A percentile compares a stretch with the other conserved stretches of the same genome.
Evolutionary conservation across 2,888 invertebrate species (phyloP).

Genomic region (Tupiocoris notatus): DNA sequence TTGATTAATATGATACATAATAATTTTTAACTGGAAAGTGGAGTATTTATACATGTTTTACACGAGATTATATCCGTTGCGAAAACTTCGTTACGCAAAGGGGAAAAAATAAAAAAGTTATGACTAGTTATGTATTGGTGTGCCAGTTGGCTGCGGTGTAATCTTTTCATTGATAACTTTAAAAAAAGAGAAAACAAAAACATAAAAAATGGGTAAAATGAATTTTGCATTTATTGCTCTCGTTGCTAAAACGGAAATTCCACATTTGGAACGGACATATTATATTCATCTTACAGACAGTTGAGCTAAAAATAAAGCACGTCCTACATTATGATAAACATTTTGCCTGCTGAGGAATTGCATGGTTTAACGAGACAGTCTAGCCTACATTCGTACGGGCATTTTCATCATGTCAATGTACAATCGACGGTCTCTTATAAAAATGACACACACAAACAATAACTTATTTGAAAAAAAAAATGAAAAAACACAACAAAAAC

Average conservation of each 20-base stretch:
- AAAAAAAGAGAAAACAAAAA: not conserved
- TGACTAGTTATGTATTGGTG: constrained; percentile 44
- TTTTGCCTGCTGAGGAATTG: not conserved
- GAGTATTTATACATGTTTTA: constrained; percentile 47
- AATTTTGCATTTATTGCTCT: too few relatives aligned
- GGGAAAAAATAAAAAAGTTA: constrained; percentile 28
- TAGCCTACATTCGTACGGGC: not conserved
- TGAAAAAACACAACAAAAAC: not conserved
- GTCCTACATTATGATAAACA: too few relatives aligned
- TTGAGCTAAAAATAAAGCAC: not conserved
- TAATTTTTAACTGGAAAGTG: constrained; percentile 35
- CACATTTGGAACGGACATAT: too few relatives aligned
- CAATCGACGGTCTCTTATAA: constrained; percentile 29
- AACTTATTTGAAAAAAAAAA: constrained; percentile 32
- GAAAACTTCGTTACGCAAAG: constrained; percentile 26
- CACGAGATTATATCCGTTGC: constrained; percentile 41
- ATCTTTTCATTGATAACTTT: not conserved
- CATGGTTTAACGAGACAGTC: not conserved
- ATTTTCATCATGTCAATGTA: constrained; percentile 12
- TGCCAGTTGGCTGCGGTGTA: constrained; percentile 31
- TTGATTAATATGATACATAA: constrained; percentile 48
- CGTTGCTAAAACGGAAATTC: too few relatives aligned
- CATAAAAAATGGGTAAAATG: too few relatives aligned
- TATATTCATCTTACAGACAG: too few relatives aligned
- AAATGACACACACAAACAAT: constrained; percentile 35